Base-by-base conservation (phyloP, 2,797 vertebrate genomes). In the Tokudaia muenninki region DNA sequence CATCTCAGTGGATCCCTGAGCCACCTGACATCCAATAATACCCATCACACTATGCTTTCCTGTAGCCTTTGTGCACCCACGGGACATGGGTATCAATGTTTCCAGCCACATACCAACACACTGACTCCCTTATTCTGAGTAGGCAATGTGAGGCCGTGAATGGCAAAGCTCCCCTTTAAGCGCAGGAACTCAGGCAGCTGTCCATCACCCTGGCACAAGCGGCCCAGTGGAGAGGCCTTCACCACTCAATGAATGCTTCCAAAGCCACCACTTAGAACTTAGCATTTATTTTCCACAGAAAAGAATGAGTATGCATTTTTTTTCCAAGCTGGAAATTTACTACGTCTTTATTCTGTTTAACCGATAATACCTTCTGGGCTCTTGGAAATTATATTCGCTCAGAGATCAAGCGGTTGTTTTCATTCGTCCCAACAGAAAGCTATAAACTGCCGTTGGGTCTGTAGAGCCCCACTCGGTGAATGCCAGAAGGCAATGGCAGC, bases 371-470 rank as follows among this genome's bases (percentile, higher is more conserved):
- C 80, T 95, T 95, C 65, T 55, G 92, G 97, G 97, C 67, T 82
- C 95, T 91, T 83, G 80, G 97, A 96, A 91, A 98, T 91, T 96
- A 97, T 87, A 97, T 97, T 97, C 81, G 50, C 87, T 95, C 95
- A 79, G 96, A 95, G 95, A 98, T 93, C 93, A 94, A 92, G 87
- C 91, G 84, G 97, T 96, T 97, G 50, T 98, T 98, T 98, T 95
- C 97, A 92, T 95, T 97, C 96, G 96, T 97, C 97, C 91, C 96
- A 90, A 97, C 59, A 87, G 98, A 96, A 96, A 94, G 96, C 97
- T 77, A 65, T 55, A 97, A 95, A 90, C 96, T 91, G 81, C 65
- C 90, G 10, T 55, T 92, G 94, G 12, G 96, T 96, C 95, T 22
- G 0, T 50, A 26, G 70, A 63, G 75, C 26, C 29, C 52, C 3